Base-by-base conservation (phyloP, 2,113 vertebrate species). In the Prietella phreatophila region DNA sequence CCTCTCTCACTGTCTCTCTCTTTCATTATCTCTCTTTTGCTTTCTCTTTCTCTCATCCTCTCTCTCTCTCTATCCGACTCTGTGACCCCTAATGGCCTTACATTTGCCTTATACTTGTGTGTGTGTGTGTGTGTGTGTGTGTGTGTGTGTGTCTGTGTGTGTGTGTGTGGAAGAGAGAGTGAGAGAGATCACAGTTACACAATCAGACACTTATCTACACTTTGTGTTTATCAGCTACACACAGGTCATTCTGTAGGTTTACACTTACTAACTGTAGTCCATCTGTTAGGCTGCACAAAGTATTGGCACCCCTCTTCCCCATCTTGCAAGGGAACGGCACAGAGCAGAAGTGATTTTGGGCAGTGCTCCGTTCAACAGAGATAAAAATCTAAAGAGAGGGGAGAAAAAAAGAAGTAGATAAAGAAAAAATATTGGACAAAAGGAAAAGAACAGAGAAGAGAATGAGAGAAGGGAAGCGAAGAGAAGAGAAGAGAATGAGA, bases 61-160 rank as follows among this genome's bases (percentile, higher is more conserved):
- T 13, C 61, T 79, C 60, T 71, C 78, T 82, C 76, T 78, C 47
- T 19, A 6, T 33, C n/a, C 9, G 1, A 2, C 22, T 27, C 25
- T 78, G 19, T 36, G 15, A 65, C 30, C 63, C 30, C 63, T 65
- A n/a, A 65, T 65, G 27, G 81, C 63, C 87, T n/a, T 83, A 17
- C 25, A 63, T 17, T 61, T 65, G 25, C 58, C 5, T 47, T 83
- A 47, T n/a, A 47, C 60, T 65, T 53, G 58, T 22, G 58, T 86
- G 85, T 82, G 85, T 69, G 76, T 86, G 76, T 86, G 85, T 86
- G 85, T 86, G 75, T 67, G 85, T 81, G 85, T 80, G 76, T 61
- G 85, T 86, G 30, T 69, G 39, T 39, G 39, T 39, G 39, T 39
- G 39, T 39, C 2, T 39, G 39, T 71, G 80, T 83, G 80, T 69